Evolutionary conservation across 1,140 invertebrate species (phyloP).

Genomic region (Euura lappo): DNA sequence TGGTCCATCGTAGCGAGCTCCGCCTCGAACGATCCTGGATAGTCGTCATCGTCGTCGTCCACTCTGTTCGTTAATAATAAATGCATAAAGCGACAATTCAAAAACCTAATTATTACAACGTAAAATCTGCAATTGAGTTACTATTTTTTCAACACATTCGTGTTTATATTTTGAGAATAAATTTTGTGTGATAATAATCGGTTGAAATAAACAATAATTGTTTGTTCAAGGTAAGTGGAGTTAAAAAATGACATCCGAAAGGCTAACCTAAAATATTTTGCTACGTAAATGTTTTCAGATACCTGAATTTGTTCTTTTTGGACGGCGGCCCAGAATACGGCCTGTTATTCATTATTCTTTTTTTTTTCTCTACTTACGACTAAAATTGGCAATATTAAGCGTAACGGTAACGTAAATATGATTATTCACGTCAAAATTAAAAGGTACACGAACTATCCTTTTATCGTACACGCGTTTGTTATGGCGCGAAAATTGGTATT

Average conservation of each 20-base stretch:
- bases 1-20: constrained; percentile 66
- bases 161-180: not conserved
- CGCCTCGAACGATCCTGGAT: constrained; percentile 65
- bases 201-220: not conserved
- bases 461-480: not conserved
- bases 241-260: not conserved
- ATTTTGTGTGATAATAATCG: not conserved
- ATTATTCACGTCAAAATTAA: not conserved
- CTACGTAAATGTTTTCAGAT: constrained; percentile 15
- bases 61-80: constrained; percentile 15
- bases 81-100: not conserved
- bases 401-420: not conserved
- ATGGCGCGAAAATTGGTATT: not conserved
- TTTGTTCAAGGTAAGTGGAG: not conserved
- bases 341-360: constrained; percentile 30
- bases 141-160: not conserved
- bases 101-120: not conserved
- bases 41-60: constrained; percentile 64
- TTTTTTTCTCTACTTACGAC: too few species aligned
- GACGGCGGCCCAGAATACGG: constrained; percentile 26
- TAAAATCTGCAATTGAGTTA: constrained; percentile 18
- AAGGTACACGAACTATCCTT: not conserved
- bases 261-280: not conserved
- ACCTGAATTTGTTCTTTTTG: constrained; percentile 43
- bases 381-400: not conserved